phyloP scores from a whole-genome alignment of 1,140 invertebrate genomes.

The Eupristina koningsbergeri region DNA sequence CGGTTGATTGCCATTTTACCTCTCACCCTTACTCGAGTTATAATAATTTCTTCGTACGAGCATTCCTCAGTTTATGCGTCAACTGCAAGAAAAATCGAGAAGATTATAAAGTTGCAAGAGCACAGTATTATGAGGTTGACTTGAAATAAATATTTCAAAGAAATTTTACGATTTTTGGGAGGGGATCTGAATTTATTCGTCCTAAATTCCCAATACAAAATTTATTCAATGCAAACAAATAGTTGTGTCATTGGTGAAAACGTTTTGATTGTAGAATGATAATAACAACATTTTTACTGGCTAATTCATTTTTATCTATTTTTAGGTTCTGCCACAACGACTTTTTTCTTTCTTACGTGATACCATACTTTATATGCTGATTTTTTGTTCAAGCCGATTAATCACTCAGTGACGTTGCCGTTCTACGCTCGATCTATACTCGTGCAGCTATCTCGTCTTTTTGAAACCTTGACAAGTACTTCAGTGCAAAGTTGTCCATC shows the following conservation, averaged over 20 bases:
- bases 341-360: not conserved
- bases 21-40: not conserved
- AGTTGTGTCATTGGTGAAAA: too few relatives aligned
- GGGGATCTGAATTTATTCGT: too few relatives aligned
- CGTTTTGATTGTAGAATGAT: too few relatives aligned
- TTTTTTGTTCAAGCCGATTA: slow-evolving; percentile 33
- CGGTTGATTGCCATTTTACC: slow-evolving; percentile 42
- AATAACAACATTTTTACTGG: too few relatives aligned
- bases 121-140: too few relatives aligned
- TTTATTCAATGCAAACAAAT: too few relatives aligned
- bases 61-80: not conserved
- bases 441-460: not conserved
- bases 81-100: too few relatives aligned
- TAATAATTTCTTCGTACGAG: slow-evolving; percentile 20
- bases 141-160: too few relatives aligned
- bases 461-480: not conserved
- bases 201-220: too few relatives aligned
- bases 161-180: too few relatives aligned
- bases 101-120: too few relatives aligned
- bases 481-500: not conserved
- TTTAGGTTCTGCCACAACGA: not conserved
- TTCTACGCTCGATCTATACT: slow-evolving; percentile 15
- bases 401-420: slow-evolving; percentile 33
- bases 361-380: not conserved
- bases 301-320: slow-evolving; percentile 19